phyloP scores from a whole-genome alignment of 2,113 vertebrate species.

The Meleagris gallopavo region DNA sequence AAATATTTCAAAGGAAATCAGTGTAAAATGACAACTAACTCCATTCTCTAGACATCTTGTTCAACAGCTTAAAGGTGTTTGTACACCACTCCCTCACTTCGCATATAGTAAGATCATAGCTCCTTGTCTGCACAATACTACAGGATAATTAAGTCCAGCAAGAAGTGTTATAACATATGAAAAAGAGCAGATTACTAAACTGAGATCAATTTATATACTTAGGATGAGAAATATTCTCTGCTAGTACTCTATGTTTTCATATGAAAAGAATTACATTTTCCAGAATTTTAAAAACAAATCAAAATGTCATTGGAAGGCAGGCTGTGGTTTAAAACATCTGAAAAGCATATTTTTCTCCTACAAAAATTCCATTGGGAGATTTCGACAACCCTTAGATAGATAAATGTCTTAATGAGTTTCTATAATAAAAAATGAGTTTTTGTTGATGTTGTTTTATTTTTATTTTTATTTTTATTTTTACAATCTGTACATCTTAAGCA shows the following conservation, averaged over 20 bases:
- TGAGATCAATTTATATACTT: neutral
- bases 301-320: neutral
- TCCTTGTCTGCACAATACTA: neutral
- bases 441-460: no score
- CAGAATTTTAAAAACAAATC: neutral
- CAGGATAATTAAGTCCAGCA: neutral
- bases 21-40: neutral
- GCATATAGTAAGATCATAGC: neutral
- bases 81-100: rapidly evolving
- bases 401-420: neutral
- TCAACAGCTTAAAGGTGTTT: neutral
- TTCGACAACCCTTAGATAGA: neutral
- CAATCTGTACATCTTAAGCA: neutral
- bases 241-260: neutral
- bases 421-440: neutral
- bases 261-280: neutral
- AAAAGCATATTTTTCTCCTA: neutral
- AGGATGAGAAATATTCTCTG: neutral
- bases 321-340: neutral
- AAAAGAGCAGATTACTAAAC: neutral
- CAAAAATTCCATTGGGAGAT: neutral
- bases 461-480: neutral
- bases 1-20: neutral
- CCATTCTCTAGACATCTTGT: neutral
- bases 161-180: neutral